These are phyloP conservation scores for Benitochromis conjunctus DNA, from an alignment of 2,113 vertebrate genomes.

Conservation along the genomic window DNA sequence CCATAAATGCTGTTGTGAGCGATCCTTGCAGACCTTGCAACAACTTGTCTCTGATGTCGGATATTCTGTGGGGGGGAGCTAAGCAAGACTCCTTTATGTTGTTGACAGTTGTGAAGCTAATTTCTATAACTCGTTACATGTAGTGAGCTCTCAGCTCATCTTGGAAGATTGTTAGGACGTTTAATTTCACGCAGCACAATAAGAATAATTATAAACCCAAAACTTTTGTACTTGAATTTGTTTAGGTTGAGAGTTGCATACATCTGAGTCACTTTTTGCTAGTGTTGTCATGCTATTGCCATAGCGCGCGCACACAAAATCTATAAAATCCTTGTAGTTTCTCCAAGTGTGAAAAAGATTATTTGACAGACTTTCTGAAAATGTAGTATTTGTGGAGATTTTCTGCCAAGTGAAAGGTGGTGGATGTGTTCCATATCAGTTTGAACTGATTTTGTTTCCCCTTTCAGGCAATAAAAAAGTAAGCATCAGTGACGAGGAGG, in stretches of 20 bases:
- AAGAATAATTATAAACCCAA: not conserved
- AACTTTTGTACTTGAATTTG: not conserved
- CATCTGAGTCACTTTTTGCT: not conserved
- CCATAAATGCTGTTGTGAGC: not conserved
- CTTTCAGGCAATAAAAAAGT: constrained; percentile 74
- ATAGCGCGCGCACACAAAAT: not conserved
- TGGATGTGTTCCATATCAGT: not conserved
- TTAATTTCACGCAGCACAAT: not conserved
- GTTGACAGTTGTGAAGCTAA: not conserved
- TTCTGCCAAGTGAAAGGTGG: not conserved
- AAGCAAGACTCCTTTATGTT: not conserved
- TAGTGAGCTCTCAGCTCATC: not conserved
- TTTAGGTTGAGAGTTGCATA: not conserved
- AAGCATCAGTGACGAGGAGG: constrained; percentile 64
- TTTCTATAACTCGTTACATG: not conserved
- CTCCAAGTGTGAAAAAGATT: not conserved
- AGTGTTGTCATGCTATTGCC: not conserved
- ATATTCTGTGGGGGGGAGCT: not conserved
- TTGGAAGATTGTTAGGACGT: not conserved
- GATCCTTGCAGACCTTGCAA: not conserved
- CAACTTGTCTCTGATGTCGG: not conserved
- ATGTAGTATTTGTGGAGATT: not conserved
- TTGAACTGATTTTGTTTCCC: constrained; percentile 34
- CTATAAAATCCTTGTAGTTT: not conserved
- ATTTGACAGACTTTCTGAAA: not conserved